Conservation (phyloP, 2,113 vertebrate species). For the Dolichotis patagonum region DNA sequence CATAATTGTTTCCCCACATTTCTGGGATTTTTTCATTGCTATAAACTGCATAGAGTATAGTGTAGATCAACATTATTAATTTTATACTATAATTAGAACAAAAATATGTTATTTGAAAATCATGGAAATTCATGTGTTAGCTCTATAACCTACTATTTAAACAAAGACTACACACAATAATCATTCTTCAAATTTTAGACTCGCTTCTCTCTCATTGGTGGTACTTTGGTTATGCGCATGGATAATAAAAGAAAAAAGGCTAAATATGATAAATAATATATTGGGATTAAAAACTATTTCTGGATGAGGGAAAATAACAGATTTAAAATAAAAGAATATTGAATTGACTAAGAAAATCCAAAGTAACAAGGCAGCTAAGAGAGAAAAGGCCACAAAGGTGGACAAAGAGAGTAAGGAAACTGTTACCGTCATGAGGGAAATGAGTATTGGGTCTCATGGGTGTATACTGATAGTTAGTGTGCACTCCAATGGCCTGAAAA, state of each 20-base stretch:
- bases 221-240: background rate
- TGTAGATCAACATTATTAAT: background rate
- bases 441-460: accelerated
- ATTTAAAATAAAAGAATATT: background rate
- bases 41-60: background rate
- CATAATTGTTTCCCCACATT: background rate
- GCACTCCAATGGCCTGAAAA: background rate
- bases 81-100: background rate
- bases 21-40: background rate
- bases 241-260: background rate
- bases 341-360: background rate
- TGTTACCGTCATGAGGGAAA: accelerated
- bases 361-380: background rate
- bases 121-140: background rate
- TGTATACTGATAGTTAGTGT: background rate
- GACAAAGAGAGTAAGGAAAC: accelerated
- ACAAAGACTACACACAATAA: background rate
- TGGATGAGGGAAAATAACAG: background rate
- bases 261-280: background rate
- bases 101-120: background rate
- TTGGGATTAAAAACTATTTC: background rate
- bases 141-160: background rate
- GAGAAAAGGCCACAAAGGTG: background rate
- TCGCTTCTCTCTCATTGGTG: background rate
- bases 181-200: background rate